These are phyloP conservation scores for Cyprinodon tularosa DNA, from an alignment of 2,113 vertebrate genomes.

Conservation along the genomic window DNA sequence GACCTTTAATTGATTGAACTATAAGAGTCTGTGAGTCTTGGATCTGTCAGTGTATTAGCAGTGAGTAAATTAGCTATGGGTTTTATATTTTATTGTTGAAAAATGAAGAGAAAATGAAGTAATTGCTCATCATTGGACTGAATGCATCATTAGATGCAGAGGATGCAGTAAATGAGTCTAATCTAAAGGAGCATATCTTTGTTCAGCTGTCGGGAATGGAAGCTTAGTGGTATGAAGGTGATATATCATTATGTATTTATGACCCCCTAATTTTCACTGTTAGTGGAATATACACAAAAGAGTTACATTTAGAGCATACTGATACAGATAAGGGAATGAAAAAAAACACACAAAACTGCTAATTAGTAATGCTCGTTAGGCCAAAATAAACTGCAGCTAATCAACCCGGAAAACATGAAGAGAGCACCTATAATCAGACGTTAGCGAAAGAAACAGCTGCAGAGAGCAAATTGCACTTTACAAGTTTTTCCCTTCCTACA, in stretches of 20 bases:
- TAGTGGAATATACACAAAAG: background rate
- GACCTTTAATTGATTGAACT: background rate
- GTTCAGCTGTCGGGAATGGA: conserved; percentile 38
- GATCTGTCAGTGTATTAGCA: too few species aligned
- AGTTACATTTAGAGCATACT: background rate
- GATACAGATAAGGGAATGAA: background rate
- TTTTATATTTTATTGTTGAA: conserved; percentile 15
- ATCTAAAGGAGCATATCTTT: conserved; percentile 47
- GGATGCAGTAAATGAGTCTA: conserved; percentile 55
- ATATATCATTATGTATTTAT: background rate
- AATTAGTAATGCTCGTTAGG: background rate
- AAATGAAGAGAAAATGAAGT: conserved; percentile 28
- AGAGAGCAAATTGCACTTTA: background rate
- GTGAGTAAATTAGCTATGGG: background rate
- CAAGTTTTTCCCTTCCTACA: background rate
- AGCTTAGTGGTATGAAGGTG: conserved; percentile 32
- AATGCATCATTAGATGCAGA: conserved; percentile 55
- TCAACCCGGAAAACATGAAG: background rate
- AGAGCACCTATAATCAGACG: background rate
- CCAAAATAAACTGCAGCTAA: background rate
- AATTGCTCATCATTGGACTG: conserved; percentile 56
- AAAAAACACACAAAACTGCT: background rate
- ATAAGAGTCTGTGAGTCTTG: conserved; percentile 7
- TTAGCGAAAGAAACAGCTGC: background rate
- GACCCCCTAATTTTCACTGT: background rate